Conservation (phyloP, 1,140 invertebrate genomes). For the Habropoda laboriosa region DNA sequence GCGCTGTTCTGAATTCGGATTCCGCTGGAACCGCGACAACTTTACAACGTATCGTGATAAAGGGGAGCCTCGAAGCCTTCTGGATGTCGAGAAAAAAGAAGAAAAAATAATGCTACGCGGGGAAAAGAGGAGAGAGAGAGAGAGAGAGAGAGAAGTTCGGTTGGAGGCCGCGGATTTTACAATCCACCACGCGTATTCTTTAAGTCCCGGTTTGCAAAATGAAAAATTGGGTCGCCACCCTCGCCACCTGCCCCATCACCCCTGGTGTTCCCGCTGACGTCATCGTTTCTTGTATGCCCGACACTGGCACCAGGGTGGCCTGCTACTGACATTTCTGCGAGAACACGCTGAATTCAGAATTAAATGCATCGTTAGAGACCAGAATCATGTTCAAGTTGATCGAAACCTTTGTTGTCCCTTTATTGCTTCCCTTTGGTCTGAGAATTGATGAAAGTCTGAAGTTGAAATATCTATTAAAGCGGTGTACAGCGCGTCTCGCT, state of each 20-base stretch:
- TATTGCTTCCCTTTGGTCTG: no score
- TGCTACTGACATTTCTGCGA: constrained; percentile 8
- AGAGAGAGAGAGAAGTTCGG: neutral
- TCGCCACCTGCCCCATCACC: neutral
- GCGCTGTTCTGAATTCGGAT: neutral
- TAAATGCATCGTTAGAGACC: constrained; percentile 4
- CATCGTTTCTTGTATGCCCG: constrained; percentile 20
- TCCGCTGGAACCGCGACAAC: neutral
- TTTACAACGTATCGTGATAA: constrained; percentile 32
- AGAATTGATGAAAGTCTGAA: no score
- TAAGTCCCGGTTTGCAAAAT: constrained; percentile 23
- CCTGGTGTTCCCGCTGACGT: constrained; percentile 15
- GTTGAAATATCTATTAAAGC: no score
- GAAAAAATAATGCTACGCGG: no score
- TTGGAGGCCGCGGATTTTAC: constrained; percentile 2
- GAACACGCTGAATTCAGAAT: neutral
- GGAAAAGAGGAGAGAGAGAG: neutral
- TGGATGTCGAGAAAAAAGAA: neutral
- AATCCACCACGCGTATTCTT: constrained; percentile 11
- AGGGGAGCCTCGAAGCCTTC: neutral
- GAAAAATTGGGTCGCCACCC: constrained; percentile 39
- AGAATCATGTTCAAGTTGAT: constrained; percentile 22
- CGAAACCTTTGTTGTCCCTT: no score
- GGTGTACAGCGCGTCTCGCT: no score
- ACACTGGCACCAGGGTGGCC: neutral